phyloP scores from a whole-genome alignment of 2,113 vertebrate species.

The Scomber colias region DNA sequence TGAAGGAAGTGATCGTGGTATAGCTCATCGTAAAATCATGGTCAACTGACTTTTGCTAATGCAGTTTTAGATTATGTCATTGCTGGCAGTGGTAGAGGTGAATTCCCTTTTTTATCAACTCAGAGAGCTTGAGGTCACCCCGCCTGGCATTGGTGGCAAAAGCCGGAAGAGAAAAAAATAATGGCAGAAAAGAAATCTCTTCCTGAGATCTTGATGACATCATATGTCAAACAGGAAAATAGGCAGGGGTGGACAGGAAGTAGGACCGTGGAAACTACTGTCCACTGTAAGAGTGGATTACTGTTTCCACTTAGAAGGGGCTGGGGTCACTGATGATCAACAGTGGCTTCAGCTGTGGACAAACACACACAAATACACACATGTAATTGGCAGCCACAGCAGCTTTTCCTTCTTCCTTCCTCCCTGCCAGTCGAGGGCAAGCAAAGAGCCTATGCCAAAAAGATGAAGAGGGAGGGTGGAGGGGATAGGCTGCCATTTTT shows the following conservation, averaged over 20 bases:
- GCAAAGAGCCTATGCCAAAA: constrained; percentile 22
- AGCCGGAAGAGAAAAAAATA: constrained; percentile 19
- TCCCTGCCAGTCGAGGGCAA: constrained; percentile 37
- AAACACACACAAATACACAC: constrained; percentile 23
- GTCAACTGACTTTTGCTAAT: background rate
- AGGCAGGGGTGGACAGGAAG: constrained; percentile 71
- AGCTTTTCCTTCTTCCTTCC: constrained; percentile 66
- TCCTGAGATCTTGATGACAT: constrained; percentile 72
- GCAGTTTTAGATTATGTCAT: background rate
- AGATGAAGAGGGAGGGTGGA: background rate
- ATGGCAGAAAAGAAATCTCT: constrained; percentile 44
- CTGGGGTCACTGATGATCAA: constrained; percentile 33
- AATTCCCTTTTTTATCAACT: constrained; percentile 21
- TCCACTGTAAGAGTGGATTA: constrained; percentile 29
- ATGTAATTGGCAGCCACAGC: constrained; percentile 2
- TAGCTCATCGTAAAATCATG: constrained; percentile 21
- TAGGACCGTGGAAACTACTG: constrained; percentile 56
- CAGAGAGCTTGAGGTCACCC: constrained; percentile 46
- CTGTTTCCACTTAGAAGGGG: constrained; percentile 24
- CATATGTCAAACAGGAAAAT: constrained; percentile 77
- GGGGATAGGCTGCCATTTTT: constrained; percentile 31
- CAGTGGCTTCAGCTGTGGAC: constrained; percentile 7
- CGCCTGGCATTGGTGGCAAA: constrained; percentile 30
- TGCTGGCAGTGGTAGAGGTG: background rate
- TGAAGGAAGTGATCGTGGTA: constrained; percentile 35